Conservation (phyloP, 23 tunicate genomes). For the Oikopleura dioica region DNA sequence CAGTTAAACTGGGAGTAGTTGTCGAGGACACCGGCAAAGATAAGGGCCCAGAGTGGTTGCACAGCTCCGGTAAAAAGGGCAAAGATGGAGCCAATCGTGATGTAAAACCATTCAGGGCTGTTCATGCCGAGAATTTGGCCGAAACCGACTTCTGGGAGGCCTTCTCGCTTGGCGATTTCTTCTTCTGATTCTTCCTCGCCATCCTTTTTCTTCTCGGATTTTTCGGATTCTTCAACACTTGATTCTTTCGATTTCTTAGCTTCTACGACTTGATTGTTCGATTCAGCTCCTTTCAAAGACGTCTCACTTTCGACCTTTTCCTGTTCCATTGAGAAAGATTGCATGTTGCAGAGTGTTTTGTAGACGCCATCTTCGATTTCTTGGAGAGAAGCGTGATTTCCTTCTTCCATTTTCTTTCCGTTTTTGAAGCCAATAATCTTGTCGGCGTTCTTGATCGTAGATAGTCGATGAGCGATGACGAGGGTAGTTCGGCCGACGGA, state of each 20-base stretch:
- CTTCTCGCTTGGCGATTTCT: too few species aligned
- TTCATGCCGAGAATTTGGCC: constrained; percentile 35
- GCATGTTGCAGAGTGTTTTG: constrained; percentile 77
- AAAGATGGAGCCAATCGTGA: constrained; percentile 21
- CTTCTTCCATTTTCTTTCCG: constrained; percentile 51
- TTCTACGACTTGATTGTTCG: too few species aligned
- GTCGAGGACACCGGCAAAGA: constrained; percentile 57
- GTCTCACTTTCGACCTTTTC: too few species aligned
- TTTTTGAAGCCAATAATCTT: constrained; percentile 69
- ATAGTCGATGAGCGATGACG: constrained; percentile 74
- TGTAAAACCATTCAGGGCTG: constrained; percentile 58
- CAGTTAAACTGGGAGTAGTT: constrained; percentile 12
- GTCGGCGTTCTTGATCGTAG: constrained; percentile 70
- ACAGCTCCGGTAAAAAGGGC: constrained; percentile 23
- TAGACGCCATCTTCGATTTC: constrained; percentile 64
- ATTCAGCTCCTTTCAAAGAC: too few species aligned
- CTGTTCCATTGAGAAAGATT: too few species aligned
- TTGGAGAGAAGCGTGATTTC: constrained; percentile 46
- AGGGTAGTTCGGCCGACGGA: constrained; percentile 80
- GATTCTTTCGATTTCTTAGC: too few species aligned
- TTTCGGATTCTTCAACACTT: too few species aligned
- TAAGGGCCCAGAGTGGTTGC: constrained; percentile 56
- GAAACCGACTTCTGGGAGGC: too few species aligned
- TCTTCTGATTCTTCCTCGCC: too few species aligned
- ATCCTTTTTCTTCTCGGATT: too few species aligned